Conservation (phyloP, 2,113 vertebrate species). For the Galbula dea region DNA sequence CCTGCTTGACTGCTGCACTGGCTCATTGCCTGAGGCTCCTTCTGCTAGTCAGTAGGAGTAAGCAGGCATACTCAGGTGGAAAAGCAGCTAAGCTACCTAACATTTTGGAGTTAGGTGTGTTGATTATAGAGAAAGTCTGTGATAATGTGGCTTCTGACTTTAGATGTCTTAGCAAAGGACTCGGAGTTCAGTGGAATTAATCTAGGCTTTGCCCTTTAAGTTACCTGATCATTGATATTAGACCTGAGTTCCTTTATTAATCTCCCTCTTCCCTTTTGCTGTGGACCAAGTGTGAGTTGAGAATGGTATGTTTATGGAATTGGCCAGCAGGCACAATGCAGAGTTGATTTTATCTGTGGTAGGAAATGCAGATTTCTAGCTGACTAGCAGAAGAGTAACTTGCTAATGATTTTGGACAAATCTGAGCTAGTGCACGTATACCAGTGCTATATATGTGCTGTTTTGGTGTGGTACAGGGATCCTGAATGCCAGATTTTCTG, state of each 20-base stretch:
- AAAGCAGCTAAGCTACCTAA: not conserved
- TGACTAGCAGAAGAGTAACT: not conserved
- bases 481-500: not conserved
- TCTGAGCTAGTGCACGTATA: not conserved
- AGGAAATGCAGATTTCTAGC: not conserved
- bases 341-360: not conserved
- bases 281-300: not conserved
- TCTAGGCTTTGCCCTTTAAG: not conserved
- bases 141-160: not conserved
- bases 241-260: not conserved
- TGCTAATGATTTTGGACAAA: not conserved
- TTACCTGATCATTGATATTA: not conserved
- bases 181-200: not conserved
- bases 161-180: not conserved
- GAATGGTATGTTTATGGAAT: not conserved
- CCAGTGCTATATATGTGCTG: not conserved
- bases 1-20: not conserved
- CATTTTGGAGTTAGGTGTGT: not conserved
- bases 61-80: not conserved
- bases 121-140: not conserved
- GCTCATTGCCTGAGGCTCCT: not conserved
- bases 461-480: not conserved
- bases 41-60: not conserved
- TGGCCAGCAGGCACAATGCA: accelerated
- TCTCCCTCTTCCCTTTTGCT: not conserved